A percentile compares a stretch with the other conserved stretches of the same genome.
These are phyloP conservation scores for Pipistrellus nathusii DNA, from an alignment of 2,797 vertebrate species.

Conservation along the genomic window DNA sequence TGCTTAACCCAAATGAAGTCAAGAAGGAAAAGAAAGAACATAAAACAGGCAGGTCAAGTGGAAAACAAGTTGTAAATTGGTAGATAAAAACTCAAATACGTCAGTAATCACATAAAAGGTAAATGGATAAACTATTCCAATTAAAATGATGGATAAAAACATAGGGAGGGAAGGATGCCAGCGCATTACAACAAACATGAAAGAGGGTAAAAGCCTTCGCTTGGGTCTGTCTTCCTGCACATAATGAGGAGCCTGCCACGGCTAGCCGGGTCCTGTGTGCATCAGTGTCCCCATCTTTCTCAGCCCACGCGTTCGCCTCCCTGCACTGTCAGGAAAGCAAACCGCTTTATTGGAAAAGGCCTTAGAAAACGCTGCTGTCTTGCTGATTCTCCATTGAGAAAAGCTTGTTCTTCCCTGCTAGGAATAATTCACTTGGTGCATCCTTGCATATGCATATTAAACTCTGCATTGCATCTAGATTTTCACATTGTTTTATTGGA, in stretches of 20 bases:
- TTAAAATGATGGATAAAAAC: not conserved
- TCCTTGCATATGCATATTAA: constrained; percentile 80
- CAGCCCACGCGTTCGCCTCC: constrained; percentile 55
- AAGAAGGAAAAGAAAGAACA: not conserved
- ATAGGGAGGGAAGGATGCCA: not conserved
- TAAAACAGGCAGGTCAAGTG: not conserved
- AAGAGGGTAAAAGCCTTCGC: not conserved
- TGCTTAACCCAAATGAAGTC: constrained; percentile 2
- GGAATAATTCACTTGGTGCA: constrained; percentile 87
- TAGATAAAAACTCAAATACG: not conserved
- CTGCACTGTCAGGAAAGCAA: constrained; percentile 71
- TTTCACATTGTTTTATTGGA: constrained; percentile 59
- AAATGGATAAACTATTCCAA: not conserved
- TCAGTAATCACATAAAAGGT: constrained; percentile 23
- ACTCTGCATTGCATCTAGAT: constrained; percentile 68
- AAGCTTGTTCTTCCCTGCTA: constrained; percentile 80
- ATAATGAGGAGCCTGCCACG: constrained; percentile 80
- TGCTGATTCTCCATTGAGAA: constrained; percentile 70
- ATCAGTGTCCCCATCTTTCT: constrained; percentile 48
- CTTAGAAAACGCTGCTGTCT: constrained; percentile 51
- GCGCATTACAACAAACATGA: not conserved
- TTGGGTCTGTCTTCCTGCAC: constrained; percentile 54
- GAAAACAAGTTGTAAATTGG: not conserved
- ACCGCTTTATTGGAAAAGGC: constrained; percentile 56
- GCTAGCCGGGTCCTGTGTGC: not conserved